Evolutionary conservation across 1,140 invertebrate species (phyloP), one percentile per base, ranked within the genome.

Genomic region (Calycopis cecrops): DNA sequence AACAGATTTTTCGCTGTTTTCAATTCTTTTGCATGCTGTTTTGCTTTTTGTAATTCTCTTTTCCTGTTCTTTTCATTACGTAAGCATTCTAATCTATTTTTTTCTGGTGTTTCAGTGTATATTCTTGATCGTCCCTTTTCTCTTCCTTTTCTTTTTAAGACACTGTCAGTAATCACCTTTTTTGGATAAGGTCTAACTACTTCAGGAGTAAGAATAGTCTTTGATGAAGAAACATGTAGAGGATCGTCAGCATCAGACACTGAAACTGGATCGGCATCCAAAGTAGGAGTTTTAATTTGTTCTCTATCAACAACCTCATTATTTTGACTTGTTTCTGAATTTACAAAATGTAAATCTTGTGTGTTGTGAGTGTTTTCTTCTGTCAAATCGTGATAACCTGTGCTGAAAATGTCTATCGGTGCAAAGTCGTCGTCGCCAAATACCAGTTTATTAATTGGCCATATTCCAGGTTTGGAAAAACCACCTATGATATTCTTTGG

Each of bases 391-490:
- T 52, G 56, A 58, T 52, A 58, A 58, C 56, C 50, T 48, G 38
- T 52, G 42, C 57, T 58, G 56, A 58, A 58, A 58, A 58, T 58
- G 42, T 58, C 57, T 53, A 65, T 59, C 28, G 59, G 58, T 55
- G 60, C 64, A 56, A 72, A 76, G 48, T 76, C 67, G 21, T 74
- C 69, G 48, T 76, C 69, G 44, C 53, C 49, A 52, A 71, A 76
- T 49, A 48, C 59, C 40, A 74, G 48, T 59, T 65, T 62, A 59
- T 76, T 76, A 53, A 71, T 64, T 55, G 65, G 71, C 69, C 67
- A 73, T 53, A 74, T 71, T 44, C 71, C 69, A 48, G 73, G 49
- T 53, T 71, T 71, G 53, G 62, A 61, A 67, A 67, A 73, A 54
- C 61, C 59, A 60, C 63, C 33, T 55, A 40, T 73, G 57, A 75